phyloP scores from a whole-genome alignment of 2,113 vertebrate genomes.

The Condylura cristata region DNA sequence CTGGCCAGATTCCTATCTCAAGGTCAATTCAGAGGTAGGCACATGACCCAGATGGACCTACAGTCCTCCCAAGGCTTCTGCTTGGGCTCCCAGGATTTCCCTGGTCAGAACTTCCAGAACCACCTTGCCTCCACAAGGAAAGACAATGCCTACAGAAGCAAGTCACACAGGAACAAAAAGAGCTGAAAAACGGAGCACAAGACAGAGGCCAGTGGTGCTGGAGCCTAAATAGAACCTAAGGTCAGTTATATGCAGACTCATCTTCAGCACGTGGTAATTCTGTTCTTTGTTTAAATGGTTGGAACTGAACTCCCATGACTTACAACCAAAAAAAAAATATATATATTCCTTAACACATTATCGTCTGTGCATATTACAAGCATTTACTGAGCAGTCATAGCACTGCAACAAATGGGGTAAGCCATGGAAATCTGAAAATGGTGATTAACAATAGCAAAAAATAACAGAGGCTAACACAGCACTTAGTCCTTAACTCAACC shows the following conservation, averaged over 20 bases:
- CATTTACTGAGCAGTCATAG: neutral
- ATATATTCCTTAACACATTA: neutral
- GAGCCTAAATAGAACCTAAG: neutral
- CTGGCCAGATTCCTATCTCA: neutral
- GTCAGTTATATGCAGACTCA: neutral
- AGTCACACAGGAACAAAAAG: neutral
- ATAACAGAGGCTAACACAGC: neutral
- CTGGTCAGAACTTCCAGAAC: neutral
- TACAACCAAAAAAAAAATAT: neutral
- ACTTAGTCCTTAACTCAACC: neutral
- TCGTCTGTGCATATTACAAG: neutral
- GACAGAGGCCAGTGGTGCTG: neutral
- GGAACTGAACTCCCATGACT: neutral
- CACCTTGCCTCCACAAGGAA: no score
- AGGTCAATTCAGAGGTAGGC: neutral
- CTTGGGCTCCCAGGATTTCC: neutral
- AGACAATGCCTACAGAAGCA: neutral
- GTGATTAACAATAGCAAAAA: neutral
- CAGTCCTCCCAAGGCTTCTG: neutral
- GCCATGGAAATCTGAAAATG: neutral
- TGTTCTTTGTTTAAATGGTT: no score
- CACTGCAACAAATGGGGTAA: neutral
- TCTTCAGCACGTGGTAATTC: no score
- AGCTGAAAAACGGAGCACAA: neutral
- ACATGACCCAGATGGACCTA: neutral